Base-by-base conservation (phyloP, 2,113 vertebrate species). In the Xiphorhynchus elegans region DNA sequence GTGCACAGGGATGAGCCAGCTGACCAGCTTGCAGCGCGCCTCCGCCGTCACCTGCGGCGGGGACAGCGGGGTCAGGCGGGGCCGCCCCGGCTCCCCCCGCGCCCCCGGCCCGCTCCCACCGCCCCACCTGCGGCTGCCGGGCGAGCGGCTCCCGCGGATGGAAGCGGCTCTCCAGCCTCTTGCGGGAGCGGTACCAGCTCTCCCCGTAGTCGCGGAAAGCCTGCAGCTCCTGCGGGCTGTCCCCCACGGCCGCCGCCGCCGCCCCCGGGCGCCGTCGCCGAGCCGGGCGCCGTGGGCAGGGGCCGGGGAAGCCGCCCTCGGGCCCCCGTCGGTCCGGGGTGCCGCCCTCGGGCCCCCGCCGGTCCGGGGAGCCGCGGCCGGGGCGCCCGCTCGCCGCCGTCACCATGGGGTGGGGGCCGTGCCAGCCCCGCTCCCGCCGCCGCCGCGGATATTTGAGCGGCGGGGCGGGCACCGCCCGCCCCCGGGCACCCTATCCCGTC, bases 1-100 rank as follows among this genome's bases (percentile, higher is more conserved):
- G 96, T 98, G 98, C 25, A 99, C 98, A 0, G 98, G 98, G 72
- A 99, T 98, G 56, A 99, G 98, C 99, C 99, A 99, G 97, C 99
- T 99, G 81, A 99, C 97, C 53, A 99, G 98, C 24, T 97, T 98
- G 93, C 99, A 99, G 60, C 99, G 98, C 5, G 98, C 97, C 52
- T 99, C 99, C 24, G 99, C 97, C 1, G 98, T 99, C 79, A 99
- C 97, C 99, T 99, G 96, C 49, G 13, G 35, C 18, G 47, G 11
- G 18, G 37, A 20, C 8, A 52, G 16, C n/a, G n/a, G n/a, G 29
- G 15, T 88, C 60, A 69, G 49, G 6, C 11, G 29, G 9, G 20
- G n/a, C n/a, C n/a, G n/a, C n/a, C n/a, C n/a, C n/a, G n/a, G n/a
- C n/a, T n/a, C n/a, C n/a, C 37, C 37, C 37, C 37, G 37, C 37